Evolutionary conservation across 1,140 invertebrate species (phyloP).

Genomic region (Drosophila biarmipes): DNA sequence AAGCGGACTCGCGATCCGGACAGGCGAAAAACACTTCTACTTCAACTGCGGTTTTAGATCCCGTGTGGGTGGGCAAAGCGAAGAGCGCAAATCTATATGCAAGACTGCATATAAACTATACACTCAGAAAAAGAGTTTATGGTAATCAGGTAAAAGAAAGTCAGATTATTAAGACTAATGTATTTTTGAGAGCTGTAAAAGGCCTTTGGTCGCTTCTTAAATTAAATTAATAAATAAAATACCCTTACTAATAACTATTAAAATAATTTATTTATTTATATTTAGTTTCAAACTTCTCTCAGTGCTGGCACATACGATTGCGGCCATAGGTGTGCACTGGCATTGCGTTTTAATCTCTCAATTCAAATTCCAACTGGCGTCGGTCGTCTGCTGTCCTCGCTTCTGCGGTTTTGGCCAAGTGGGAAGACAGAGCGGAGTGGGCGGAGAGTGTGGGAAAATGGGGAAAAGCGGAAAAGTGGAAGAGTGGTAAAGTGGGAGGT

Average conservation of each 20-base stretch:
- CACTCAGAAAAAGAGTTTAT: constrained; percentile 2
- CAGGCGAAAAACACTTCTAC: constrained; percentile 51
- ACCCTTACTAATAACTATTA: too few species aligned
- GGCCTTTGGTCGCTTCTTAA: too few species aligned
- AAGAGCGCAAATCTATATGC: constrained; percentile 20
- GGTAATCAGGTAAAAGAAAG: not conserved
- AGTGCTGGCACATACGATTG: not conserved
- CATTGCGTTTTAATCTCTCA: constrained; percentile 73
- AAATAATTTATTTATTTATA: too few species aligned
- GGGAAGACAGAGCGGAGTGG: constrained; percentile 10
- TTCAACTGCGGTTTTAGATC: constrained; percentile 47
- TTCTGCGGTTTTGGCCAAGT: constrained; percentile 40
- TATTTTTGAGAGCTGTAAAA: too few species aligned
- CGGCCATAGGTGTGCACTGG: constrained; percentile 14
- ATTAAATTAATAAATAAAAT: too few species aligned
- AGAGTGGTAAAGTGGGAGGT: constrained; percentile 22
- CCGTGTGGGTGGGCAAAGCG: constrained; percentile 51
- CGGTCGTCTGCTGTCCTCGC: constrained; percentile 36
- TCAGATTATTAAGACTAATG: too few species aligned
- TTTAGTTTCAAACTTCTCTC: not conserved
- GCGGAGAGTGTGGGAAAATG: constrained; percentile 18
- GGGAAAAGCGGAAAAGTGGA: constrained; percentile 11
- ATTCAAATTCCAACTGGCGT: constrained; percentile 62
- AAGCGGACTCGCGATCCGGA: constrained; percentile 22
- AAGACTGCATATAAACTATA: not conserved